Conservation (phyloP, 2,888 invertebrate species). For the Chromoteleia sp. region DNA sequence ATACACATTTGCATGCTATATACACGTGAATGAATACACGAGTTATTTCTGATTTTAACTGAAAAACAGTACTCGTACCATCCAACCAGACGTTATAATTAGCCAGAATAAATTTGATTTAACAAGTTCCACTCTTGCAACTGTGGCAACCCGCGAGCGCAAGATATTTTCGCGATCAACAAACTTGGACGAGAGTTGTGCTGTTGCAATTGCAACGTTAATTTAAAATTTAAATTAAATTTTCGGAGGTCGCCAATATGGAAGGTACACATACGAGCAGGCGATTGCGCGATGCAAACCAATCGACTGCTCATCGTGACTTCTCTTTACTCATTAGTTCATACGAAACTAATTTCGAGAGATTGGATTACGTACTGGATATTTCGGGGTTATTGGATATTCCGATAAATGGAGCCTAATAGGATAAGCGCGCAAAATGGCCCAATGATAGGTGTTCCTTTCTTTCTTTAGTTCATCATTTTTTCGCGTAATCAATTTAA, state of each 20-base stretch:
- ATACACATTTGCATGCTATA: no score
- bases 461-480: no score
- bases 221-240: constrained; percentile 61
- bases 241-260: not conserved
- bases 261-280: constrained; percentile 30
- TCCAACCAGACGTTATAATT: not conserved
- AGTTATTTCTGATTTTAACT: no score
- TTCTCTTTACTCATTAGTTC: constrained; percentile 67
- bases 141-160: not conserved
- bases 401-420: constrained; percentile 54
- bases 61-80: not conserved
- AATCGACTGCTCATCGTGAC: constrained; percentile 57
- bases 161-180: constrained; percentile 12
- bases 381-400: constrained; percentile 55
- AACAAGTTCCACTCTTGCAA: constrained; percentile 5
- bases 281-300: constrained; percentile 43
- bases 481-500: no score
- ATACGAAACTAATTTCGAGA: constrained; percentile 55
- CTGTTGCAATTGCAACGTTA: not conserved
- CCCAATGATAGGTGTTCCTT: not conserved
- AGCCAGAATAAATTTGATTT: constrained; percentile 13
- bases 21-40: no score
- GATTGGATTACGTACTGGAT: constrained; percentile 65
- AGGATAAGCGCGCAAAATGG: constrained; percentile 52
- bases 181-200: constrained; percentile 4